phyloP scores from a whole-genome alignment of 2,797 vertebrate genomes.

The Sebastes dallii region DNA sequence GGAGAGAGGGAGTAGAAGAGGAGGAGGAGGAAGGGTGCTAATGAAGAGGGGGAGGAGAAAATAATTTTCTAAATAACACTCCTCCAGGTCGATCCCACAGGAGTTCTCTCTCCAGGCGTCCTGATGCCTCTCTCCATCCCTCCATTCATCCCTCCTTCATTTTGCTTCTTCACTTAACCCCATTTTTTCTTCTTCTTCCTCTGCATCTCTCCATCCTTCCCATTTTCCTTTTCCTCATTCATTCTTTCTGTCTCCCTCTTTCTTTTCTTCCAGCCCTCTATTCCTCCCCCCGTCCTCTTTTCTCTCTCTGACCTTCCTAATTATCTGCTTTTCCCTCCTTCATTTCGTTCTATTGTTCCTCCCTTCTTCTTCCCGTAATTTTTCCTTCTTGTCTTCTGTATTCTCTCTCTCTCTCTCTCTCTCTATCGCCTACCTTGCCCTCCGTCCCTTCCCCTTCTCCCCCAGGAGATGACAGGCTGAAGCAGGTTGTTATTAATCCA shows the following conservation, averaged over 20 bases:
- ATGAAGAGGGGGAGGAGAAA: slow-evolving; percentile 25
- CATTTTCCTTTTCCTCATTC: background rate
- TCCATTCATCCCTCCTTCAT: background rate
- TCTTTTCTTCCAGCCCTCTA: too few relatives aligned
- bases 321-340: background rate
- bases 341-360: background rate
- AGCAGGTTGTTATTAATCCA: slow-evolving; percentile 47
- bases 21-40: slow-evolving; percentile 4
- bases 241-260: too few relatives aligned
- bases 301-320: background rate
- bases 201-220: background rate
- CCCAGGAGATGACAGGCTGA: slow-evolving; percentile 29
- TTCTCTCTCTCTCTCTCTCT: background rate
- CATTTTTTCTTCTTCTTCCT: background rate
- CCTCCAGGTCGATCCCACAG: slow-evolving; percentile 7
- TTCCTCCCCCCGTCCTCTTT: too few relatives aligned
- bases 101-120: background rate
- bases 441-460: background rate
- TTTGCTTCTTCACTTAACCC: background rate
- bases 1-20: background rate
- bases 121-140: background rate
- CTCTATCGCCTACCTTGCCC: too few relatives aligned
- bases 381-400: background rate
- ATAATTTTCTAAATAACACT: slow-evolving; percentile 41
- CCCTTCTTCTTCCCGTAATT: background rate